Base-by-base conservation (phyloP, 1,140 invertebrate genomes). In the Pseudobourletiella spinata region DNA sequence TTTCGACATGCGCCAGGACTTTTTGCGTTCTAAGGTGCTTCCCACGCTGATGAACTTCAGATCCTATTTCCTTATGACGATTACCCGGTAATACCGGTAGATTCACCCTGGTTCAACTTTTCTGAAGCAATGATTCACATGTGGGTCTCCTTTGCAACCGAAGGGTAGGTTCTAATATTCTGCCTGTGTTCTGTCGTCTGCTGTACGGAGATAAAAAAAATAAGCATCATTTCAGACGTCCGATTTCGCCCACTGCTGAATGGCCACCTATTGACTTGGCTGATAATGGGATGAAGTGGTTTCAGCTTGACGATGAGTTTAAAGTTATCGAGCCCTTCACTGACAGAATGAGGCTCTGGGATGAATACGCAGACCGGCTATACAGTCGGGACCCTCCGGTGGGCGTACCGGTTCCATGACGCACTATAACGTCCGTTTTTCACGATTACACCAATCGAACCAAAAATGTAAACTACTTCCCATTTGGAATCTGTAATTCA, bases 41-140 rank as follows among this genome's bases (percentile, higher is more conserved):
- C 11, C n/a, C 57, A 59, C 22, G 57, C 57, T 6, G 42, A 46
- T 20, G 57, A 59, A 50, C n/a, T 59, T 3, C 57, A 58, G 22
- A 44, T 20, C 22, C 16, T 58, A 44, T 58, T 58, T 26, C 20
- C 20, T 6, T 44, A 46, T n/a, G 20, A 43, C 22, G 39, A 42
- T 6, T 58, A 44, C 25, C 57, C 57, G 8, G 35, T 44, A 25
- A 58, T 58, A 16, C 4, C 57, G n/a, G 20, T 24, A 6, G 50
- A 26, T 3, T 44, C 57, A 3, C 6, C 3, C 2, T 44, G 22
- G 3, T 15, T 8, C 20, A 2, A 25, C 2, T 43, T 58, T 24
- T 46, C 57, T 4, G 8, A 58, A 16, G 14, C 6, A 18, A 14
- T 58, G 16, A 42, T 58, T n/a, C 25, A 44, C 3, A 44, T 24